Percentiles rank a stretch among this genome's conserved stretches.
These are phyloP conservation scores for Hyles vespertilio DNA, from an alignment of 1,140 invertebrate species.

Conservation along the genomic window DNA sequence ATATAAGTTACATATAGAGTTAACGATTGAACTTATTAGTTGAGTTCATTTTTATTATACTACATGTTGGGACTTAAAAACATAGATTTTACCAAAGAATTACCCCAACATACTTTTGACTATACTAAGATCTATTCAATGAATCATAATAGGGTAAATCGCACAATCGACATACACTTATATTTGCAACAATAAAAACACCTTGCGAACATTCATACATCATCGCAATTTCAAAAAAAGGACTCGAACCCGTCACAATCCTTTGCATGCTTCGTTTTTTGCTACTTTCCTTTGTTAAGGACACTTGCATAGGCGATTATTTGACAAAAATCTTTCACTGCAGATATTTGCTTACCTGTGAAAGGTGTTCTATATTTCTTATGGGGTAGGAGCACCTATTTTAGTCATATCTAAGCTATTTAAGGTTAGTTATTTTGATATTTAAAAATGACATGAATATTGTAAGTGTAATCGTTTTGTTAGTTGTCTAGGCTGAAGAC, in stretches of 20 bases:
- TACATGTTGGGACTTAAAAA: too few species aligned
- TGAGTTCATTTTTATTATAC: too few species aligned
- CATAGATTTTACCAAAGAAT: too few species aligned
- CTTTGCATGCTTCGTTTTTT: constrained; percentile 34
- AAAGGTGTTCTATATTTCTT: constrained; percentile 46
- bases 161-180: background rate
- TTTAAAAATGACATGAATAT: too few species aligned
- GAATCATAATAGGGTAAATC: too few species aligned
- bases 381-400: constrained; percentile 29
- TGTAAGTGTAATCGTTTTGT: too few species aligned
- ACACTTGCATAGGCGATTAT: constrained; percentile 56
- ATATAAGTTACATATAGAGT: too few species aligned
- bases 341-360: constrained; percentile 39
- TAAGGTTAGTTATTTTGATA: background rate
- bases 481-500: too few species aligned
- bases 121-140: too few species aligned
- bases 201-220: constrained; percentile 31
- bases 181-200: constrained; percentile 14
- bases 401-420: background rate
- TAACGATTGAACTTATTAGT: too few species aligned
- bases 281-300: constrained; percentile 18
- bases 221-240: constrained; percentile 13
- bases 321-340: constrained; percentile 49
- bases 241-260: constrained; percentile 27
- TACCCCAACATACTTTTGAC: too few species aligned